A percentile compares a stretch with the other conserved stretches of the same genome.
These are phyloP conservation scores for Carassius gibelio DNA, from an alignment of 2,113 vertebrate genomes.

Conservation along the genomic window DNA sequence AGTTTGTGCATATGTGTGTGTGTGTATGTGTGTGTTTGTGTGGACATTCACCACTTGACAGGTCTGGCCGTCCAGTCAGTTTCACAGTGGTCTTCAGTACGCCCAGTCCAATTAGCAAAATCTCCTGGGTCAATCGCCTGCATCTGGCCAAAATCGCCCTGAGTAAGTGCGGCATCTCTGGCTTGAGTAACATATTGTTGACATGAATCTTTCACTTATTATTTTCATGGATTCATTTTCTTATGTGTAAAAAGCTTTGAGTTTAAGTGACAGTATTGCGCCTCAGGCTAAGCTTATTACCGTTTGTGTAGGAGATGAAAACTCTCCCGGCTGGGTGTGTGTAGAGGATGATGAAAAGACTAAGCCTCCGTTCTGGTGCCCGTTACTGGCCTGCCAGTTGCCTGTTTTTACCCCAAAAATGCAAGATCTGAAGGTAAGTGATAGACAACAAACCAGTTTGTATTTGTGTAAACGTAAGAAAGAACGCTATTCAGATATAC, in stretches of 20 bases:
- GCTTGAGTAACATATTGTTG: conserved; percentile 2
- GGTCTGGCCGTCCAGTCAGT: conserved; percentile 84
- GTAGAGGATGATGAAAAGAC: conserved; percentile 83
- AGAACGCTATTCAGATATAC: neutral
- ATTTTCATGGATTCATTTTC: conserved; percentile 1
- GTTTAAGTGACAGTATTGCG: neutral
- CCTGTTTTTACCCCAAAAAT: conserved; percentile 79
- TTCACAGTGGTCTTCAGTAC: conserved; percentile 91
- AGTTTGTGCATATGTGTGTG: neutral
- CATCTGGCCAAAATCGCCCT: conserved; percentile 85
- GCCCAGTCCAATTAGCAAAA: conserved; percentile 85
- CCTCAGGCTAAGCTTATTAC: conserved; percentile 13
- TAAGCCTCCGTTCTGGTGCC: conserved; percentile 83
- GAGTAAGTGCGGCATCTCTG: conserved; percentile 73
- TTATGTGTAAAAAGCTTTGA: neutral
- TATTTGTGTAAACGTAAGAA: neutral
- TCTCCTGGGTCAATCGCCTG: conserved; percentile 87
- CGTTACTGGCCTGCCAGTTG: conserved; percentile 79
- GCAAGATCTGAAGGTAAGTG: conserved; percentile 68
- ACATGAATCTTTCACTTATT: conserved; percentile 2
- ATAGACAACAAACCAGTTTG: neutral
- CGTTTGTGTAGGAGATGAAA: conserved; percentile 79
- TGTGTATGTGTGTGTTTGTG: conserved; percentile 6
- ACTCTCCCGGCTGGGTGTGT: conserved; percentile 85
- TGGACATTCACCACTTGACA: conserved; percentile 53